Conservation (phyloP, 1,140 invertebrate genomes). For the Arion vulgaris region DNA sequence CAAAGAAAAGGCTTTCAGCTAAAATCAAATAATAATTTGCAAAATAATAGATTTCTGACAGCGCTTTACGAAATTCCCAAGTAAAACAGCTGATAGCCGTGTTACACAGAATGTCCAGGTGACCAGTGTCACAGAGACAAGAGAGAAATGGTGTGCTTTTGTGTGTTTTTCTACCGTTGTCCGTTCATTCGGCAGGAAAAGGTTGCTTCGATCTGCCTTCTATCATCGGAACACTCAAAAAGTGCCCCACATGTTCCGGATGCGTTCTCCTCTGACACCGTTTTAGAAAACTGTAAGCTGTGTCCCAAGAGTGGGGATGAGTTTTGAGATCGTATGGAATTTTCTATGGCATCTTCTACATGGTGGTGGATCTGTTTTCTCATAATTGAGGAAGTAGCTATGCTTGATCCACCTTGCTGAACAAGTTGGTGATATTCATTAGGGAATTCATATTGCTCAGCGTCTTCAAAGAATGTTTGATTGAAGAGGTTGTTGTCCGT, state of each 20-base stretch:
- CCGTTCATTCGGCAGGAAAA: not conserved
- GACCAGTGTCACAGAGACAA: not conserved
- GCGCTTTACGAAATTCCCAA: too few relatives aligned
- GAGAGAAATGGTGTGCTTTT: not conserved
- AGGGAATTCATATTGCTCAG: not conserved
- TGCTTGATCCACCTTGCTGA: not conserved
- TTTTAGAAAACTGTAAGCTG: not conserved
- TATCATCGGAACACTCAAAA: not conserved
- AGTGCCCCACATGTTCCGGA: not conserved
- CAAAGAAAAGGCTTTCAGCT: too few relatives aligned
- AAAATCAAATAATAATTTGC: too few relatives aligned
- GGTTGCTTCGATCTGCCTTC: constrained; percentile 3
- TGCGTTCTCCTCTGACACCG: not conserved
- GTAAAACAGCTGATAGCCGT: not conserved
- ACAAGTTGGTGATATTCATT: not conserved
- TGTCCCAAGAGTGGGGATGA: not conserved
- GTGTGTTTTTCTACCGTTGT: not conserved
- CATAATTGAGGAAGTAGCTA: not conserved
- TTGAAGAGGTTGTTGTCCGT: not conserved
- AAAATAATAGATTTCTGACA: too few relatives aligned
- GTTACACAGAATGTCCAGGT: too few relatives aligned
- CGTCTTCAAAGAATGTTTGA: not conserved
- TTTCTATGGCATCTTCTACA: not conserved
- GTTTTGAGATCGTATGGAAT: not conserved
- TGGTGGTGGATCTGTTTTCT: not conserved